These are phyloP conservation scores for Adineta ricciae DNA, from an alignment of 2,888 invertebrate species.

Conservation along the genomic window DNA sequence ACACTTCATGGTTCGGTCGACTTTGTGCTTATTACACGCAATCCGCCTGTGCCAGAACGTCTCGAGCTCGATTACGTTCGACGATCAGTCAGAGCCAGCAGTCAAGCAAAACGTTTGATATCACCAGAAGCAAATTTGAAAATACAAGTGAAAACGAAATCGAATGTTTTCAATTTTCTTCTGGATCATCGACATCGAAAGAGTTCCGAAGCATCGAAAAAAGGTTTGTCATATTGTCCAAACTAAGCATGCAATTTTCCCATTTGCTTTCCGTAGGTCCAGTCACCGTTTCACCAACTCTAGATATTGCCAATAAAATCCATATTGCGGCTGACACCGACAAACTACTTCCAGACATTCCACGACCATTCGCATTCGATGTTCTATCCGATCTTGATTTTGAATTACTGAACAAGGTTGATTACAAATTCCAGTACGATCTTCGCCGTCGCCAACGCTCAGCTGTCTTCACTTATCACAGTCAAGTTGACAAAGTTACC, in stretches of 20 bases:
- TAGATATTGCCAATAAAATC: neutral
- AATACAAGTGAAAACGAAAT: conserved; percentile 15
- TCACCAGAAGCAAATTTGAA: conserved; percentile 15
- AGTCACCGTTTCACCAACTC: neutral
- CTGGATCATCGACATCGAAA: neutral
- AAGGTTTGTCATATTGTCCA: neutral
- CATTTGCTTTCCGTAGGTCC: neutral
- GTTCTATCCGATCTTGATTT: conserved; percentile 5
- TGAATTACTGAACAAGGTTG: neutral
- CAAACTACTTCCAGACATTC: neutral
- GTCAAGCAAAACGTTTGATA: neutral
- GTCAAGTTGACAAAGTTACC: neutral
- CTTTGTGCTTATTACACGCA: neutral
- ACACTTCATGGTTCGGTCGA: neutral
- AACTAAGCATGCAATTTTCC: too few species aligned
- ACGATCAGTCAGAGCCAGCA: neutral
- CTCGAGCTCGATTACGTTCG: neutral
- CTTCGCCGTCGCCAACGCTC: neutral
- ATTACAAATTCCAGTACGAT: conserved; percentile 11
- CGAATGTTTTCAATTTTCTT: neutral
- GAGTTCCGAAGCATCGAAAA: neutral
- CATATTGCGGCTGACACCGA: neutral
- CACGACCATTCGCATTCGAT: neutral
- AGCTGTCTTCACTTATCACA: neutral
- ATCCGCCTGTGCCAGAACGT: neutral